Evolutionary conservation across 2,888 invertebrate species (phyloP), one percentile per base, ranked within the genome.

Genomic region (Sceliomorpha sp.): DNA sequence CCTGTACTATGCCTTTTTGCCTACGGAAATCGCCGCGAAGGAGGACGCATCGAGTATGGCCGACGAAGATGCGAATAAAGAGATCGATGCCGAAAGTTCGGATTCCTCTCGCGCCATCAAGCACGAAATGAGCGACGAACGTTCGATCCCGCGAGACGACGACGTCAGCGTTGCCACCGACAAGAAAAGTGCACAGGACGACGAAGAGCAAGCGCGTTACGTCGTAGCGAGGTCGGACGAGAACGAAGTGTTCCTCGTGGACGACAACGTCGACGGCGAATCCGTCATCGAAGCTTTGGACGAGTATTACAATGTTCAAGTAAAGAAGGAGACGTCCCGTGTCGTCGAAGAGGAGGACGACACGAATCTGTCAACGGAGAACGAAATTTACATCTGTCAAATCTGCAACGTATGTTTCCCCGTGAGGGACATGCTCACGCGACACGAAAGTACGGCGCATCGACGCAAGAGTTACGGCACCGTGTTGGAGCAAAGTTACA

Each of bases 1-100:
- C 40, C 76, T 76, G 10, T 83, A 81, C 72, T 81, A 82, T 42
- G 82, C 83, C 26, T 83, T 82, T 62, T 60, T 83, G 10, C 81
- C 81, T 27, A 42, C 67, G 31, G 71, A 63, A 39, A 71, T 70
- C n/a, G 13, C 27, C 1, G 0, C 34, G 36, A n/a, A 56, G 59
- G 24, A 42, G 47, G 8, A 29, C 20, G 53, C 40, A 42, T 6
- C 26, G 31, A 1, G 51, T 5, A 20, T 20, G 5, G 20, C 20
- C 26, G 42, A 32, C 6, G 50, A 48, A 24, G 24, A 45, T 8
- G 10, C 20, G 9, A 24, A 45, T 5, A 31, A 26, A 40, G 32
- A 37, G 26, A 14, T 4, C 32, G 32, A 37, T 14, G 10, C 2
- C 32, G 32, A 32, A 32, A 2, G 7, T 5, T 2, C 20, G 20